A percentile compares a stretch with the other conserved stretches of the same genome.
Conservation (phyloP, 2,113 vertebrate species). For the Spilogale gracilis region DNA sequence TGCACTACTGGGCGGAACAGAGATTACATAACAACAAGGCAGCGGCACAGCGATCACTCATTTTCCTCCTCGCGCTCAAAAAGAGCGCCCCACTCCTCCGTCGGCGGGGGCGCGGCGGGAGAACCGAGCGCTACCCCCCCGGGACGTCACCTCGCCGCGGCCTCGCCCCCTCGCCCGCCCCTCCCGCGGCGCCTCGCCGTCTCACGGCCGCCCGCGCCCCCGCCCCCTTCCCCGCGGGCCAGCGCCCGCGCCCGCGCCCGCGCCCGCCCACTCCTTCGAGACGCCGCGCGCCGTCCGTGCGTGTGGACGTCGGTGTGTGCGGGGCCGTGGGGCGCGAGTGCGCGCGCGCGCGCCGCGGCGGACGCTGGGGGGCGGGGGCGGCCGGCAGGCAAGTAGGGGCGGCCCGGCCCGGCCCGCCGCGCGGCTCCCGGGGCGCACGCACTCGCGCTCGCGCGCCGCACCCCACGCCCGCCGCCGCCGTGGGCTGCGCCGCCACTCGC, state of each 20-base stretch:
- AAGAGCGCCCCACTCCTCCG: neutral
- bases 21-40: constrained; percentile 70
- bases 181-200: neutral
- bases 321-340: constrained; percentile 65
- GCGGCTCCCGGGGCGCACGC: neutral
- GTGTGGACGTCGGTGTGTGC: constrained; percentile 70
- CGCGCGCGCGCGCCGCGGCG: constrained; percentile 62
- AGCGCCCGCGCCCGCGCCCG: constrained; percentile 41
- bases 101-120: neutral
- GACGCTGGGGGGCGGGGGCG: constrained; percentile 56
- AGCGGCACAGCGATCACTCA: neutral
- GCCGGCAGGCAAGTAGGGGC: neutral
- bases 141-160: neutral
- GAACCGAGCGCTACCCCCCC: neutral
- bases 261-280: constrained; percentile 73
- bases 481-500: constrained; percentile 36
- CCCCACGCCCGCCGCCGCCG: constrained; percentile 52
- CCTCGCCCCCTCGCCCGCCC: constrained; percentile 15
- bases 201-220: neutral
- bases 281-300: constrained; percentile 71
- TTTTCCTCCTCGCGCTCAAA: neutral
- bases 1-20: neutral
- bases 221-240: constrained; percentile 27
- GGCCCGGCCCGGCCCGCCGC: neutral
- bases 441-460: constrained; percentile 42